Percentiles rank a stretch among this genome's conserved stretches.
Evolutionary conservation across 2,888 invertebrate genomes (phyloP).

Genomic region (Ectemnius cavifrons): DNA sequence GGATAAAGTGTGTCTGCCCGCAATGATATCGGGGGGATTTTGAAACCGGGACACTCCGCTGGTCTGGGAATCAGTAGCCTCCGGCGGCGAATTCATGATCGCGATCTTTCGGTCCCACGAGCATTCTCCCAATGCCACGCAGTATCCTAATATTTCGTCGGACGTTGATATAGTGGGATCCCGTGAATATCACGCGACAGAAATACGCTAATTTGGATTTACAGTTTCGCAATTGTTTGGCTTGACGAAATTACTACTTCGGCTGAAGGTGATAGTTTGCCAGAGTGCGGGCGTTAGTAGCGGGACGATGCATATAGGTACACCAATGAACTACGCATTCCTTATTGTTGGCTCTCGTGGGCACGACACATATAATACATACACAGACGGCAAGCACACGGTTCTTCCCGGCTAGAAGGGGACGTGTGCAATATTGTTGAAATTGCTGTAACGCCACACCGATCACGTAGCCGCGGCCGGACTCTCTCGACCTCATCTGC

Average conservation of each 20-base stretch:
- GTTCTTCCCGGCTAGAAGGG: constrained; percentile 57
- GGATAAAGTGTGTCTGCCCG: constrained; percentile 47
- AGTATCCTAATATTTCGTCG: too few species aligned
- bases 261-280: constrained; percentile 1
- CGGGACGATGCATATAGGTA: not conserved
- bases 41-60: constrained; percentile 43
- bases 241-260: too few species aligned
- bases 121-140: too few species aligned
- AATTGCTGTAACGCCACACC: constrained; percentile 66
- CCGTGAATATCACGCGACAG: too few species aligned
- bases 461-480: constrained; percentile 60
- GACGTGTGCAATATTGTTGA: constrained; percentile 61
- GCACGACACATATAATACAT: too few species aligned
- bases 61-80: constrained; percentile 19
- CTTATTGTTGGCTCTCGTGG: constrained; percentile 35
- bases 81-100: constrained; percentile 48
- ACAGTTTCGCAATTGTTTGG: too few species aligned
- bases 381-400: constrained; percentile 43
- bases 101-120: constrained; percentile 16
- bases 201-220: too few species aligned
- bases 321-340: constrained; percentile 20
- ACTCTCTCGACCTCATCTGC: constrained; percentile 55
- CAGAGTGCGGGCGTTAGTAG: not conserved
- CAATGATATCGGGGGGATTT: constrained; percentile 29
- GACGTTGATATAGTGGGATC: too few species aligned